Evolutionary conservation across 2,888 invertebrate species (phyloP).

Genomic region (Ectemnius lituratus): DNA sequence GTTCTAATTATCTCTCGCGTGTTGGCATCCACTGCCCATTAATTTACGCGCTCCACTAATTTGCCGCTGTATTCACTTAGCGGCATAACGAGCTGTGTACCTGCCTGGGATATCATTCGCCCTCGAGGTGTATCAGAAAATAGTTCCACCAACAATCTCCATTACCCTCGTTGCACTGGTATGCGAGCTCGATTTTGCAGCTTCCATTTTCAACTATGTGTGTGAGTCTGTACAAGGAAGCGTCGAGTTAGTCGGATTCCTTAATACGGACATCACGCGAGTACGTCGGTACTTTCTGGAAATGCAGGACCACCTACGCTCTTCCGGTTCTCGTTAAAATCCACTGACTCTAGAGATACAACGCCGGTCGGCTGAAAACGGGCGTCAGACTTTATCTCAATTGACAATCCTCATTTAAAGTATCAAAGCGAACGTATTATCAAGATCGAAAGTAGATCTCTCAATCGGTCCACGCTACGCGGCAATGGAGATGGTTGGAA

Average conservation of each 20-base stretch:
- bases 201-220: constrained; percentile 8
- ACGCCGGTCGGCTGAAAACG: no score
- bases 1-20: no score
- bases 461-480: no score
- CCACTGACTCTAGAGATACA: no score
- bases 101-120: no score
- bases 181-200: no score
- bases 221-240: constrained; percentile 40
- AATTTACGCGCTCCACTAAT: constrained; percentile 9
- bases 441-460: no score
- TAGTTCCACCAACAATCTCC: neutral
- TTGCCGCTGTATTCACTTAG: constrained; percentile 4
- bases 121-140: no score
- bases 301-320: constrained; percentile 57
- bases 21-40: neutral
- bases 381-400: no score
- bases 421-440: no score
- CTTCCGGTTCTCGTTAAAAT: constrained; percentile 48
- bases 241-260: constrained; percentile 29
- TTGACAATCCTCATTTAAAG: no score
- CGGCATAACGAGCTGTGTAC: neutral
- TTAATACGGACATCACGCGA: constrained; percentile 47
- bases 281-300: constrained; percentile 49
- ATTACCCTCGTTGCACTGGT: constrained; percentile 4
- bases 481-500: no score